Percentiles rank a stretch among this genome's conserved stretches.
Conservation (phyloP, 1,140 invertebrate species). For the Teleopsis dalmanni region DNA sequence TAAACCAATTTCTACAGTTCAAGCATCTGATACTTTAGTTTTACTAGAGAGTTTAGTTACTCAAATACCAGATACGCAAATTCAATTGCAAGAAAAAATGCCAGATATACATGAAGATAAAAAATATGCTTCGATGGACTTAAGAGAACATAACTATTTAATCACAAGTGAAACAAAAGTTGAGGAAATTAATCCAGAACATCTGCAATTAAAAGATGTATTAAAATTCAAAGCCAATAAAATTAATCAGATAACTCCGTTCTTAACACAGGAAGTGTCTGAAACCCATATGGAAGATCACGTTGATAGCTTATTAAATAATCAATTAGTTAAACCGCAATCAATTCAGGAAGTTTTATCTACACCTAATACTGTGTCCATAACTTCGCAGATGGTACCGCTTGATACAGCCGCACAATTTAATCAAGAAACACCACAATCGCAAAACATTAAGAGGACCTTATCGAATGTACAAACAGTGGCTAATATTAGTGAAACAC, state of each 20-base stretch:
- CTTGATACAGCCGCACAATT: no score
- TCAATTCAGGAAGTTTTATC: no score
- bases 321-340: no score
- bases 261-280: not conserved
- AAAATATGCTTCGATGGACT: slow-evolving; percentile 14
- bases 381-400: no score
- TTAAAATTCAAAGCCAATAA: not conserved
- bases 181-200: not conserved
- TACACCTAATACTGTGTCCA: no score
- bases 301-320: no score
- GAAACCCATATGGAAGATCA: not conserved
- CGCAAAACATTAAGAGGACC: no score
- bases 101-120: slow-evolving; percentile 14
- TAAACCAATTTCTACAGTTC: not conserved
- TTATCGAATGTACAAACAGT: no score
- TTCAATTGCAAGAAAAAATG: slow-evolving; percentile 23
- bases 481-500: slow-evolving; percentile 12
- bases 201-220: not conserved
- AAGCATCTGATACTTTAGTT: slow-evolving; percentile 5
- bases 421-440: no score
- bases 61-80: slow-evolving; percentile 23
- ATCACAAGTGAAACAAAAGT: not conserved
- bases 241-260: not conserved
- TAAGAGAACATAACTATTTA: slow-evolving; percentile 3
- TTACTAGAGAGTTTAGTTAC: slow-evolving; percentile 14